These are phyloP conservation scores for Odontocerum albicorne DNA, from an alignment of 2,888 invertebrate genomes.

Conservation along the genomic window DNA sequence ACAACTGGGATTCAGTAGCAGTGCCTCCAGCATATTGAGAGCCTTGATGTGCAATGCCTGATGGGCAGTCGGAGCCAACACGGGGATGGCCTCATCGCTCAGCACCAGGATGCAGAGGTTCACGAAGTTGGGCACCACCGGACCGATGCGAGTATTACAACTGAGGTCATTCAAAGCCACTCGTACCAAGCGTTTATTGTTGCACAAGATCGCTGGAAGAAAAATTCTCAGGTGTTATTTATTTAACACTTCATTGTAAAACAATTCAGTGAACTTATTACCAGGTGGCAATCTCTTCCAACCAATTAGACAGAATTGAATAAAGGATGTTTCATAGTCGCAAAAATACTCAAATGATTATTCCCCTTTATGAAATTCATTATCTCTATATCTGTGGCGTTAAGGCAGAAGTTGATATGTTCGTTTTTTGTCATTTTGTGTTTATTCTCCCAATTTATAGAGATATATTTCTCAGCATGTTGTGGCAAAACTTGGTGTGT, in stretches of 20 bases:
- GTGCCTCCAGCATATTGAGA: conserved; percentile 59
- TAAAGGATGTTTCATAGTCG: not conserved
- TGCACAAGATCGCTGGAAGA: conserved; percentile 54
- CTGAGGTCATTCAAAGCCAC: conserved; percentile 59
- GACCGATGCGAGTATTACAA: conserved; percentile 60
- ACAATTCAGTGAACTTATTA: too few species aligned
- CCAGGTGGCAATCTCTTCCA: too few species aligned
- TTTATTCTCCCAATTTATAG: too few species aligned
- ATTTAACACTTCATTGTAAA: too few species aligned
- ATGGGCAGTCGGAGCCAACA: conserved; percentile 40
- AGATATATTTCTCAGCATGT: too few species aligned
- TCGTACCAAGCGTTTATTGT: conserved; percentile 54
- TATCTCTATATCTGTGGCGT: too few species aligned
- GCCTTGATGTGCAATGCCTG: conserved; percentile 44
- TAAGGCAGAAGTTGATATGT: too few species aligned
- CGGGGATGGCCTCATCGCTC: conserved; percentile 54
- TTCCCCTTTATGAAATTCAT: too few species aligned
- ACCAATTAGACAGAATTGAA: too few species aligned
- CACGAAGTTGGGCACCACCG: conserved; percentile 62
- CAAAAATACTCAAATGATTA: too few species aligned
- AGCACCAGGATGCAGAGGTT: conserved; percentile 60
- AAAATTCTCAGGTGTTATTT: not conserved
- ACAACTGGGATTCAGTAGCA: conserved; percentile 61
- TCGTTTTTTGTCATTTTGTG: too few species aligned
- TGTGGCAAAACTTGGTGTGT: too few species aligned